Conservation (phyloP, 2,797 vertebrate species). For the Ptychadena robeensis region DNA sequence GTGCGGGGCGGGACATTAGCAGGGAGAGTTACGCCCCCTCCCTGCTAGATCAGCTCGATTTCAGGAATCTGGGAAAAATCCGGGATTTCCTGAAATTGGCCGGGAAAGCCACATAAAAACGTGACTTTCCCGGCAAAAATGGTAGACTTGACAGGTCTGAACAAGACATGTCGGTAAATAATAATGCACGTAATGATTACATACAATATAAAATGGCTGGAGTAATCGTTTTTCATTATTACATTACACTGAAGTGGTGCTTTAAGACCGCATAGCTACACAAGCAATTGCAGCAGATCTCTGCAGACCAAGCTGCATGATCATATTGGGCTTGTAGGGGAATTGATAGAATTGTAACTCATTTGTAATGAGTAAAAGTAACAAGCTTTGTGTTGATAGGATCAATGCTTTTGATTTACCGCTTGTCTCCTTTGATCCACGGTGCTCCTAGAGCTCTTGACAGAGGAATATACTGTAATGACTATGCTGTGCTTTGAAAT, state of each 20-base stretch:
- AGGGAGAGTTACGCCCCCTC: no score
- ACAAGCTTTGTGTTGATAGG: conserved; percentile 37
- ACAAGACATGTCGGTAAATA: not conserved
- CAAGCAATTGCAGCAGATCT: conserved; percentile 8
- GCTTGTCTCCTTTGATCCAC: conserved; percentile 41
- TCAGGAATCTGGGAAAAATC: no score
- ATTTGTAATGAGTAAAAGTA: conserved; percentile 53
- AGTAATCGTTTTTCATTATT: conserved; percentile 2
- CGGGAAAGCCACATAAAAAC: no score
- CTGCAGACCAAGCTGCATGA: not conserved
- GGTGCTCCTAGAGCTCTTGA: conserved; percentile 41
- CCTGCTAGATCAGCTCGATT: no score
- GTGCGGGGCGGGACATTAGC: no score
- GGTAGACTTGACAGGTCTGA: no score
- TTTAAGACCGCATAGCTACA: not conserved
- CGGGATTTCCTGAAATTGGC: no score
- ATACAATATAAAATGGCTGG: conserved; percentile 1
- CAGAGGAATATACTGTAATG: conserved; percentile 34
- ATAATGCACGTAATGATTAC: not conserved
- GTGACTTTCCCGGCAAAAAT: no score
- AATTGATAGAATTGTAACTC: conserved; percentile 49
- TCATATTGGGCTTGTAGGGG: conserved; percentile 27
- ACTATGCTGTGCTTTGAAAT: conserved; percentile 46
- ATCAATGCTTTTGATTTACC: conserved; percentile 58
- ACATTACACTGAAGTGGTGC: not conserved